These are phyloP conservation scores for Sphaerophoria rueppellii DNA, from an alignment of 2,888 invertebrate genomes.

Conservation along the genomic window DNA sequence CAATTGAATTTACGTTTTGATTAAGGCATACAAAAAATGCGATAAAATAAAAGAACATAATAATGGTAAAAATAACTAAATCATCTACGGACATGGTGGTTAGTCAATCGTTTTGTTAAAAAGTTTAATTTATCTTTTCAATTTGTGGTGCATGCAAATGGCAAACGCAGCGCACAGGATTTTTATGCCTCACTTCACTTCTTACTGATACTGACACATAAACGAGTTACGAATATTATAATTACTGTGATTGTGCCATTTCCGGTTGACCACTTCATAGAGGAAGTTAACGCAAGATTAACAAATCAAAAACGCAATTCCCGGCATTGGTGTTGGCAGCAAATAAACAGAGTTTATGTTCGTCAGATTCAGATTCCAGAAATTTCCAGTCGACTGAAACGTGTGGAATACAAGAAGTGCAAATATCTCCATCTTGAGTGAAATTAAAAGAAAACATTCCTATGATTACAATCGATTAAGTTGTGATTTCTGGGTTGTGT, in stretches of 20 bases:
- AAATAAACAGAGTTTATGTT: not conserved
- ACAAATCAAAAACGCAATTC: not conserved
- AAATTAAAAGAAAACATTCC: slow-evolving; percentile 11
- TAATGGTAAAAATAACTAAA: not conserved
- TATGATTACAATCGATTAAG: slow-evolving; percentile 15
- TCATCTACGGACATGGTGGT: not conserved
- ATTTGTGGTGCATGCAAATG: not conserved
- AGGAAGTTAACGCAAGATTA: not conserved
- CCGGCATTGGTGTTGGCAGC: not conserved
- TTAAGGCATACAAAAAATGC: not conserved
- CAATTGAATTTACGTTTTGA: not conserved
- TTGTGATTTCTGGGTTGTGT: not conserved
- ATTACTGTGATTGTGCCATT: not conserved
- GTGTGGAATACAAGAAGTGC: not conserved
- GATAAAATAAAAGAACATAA: not conserved
- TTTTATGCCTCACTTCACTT: slow-evolving; percentile 3
- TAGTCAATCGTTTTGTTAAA: not conserved
- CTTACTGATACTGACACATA: not conserved
- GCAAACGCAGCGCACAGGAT: not conserved
- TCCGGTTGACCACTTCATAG: not conserved
- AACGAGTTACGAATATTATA: not conserved
- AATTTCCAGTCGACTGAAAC: no score
- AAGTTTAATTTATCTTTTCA: not conserved
- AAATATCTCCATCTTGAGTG: not conserved
- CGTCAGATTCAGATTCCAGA: not conserved